These are phyloP conservation scores for Theristus sp. DNA, from an alignment of 2,888 invertebrate species.

Conservation along the genomic window DNA sequence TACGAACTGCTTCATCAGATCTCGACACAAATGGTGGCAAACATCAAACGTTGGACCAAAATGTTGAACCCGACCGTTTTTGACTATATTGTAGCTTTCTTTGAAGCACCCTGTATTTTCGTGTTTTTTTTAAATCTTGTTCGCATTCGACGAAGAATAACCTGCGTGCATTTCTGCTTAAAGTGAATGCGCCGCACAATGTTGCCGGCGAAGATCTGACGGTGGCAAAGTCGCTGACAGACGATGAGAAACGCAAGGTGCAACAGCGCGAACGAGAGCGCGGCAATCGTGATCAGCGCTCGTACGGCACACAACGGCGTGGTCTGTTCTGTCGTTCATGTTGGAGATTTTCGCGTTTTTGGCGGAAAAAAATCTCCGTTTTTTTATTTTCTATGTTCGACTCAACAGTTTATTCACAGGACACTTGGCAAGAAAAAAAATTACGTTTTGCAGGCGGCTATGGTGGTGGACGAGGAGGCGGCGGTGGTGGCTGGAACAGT, in stretches of 20 bases:
- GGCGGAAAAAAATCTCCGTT: neutral
- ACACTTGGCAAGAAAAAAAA: too few relatives aligned
- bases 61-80: too few relatives aligned
- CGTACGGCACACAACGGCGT: neutral
- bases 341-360: too few relatives aligned
- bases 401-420: too few relatives aligned
- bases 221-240: neutral
- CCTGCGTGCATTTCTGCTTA: neutral
- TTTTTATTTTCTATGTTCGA: too few relatives aligned
- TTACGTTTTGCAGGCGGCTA: neutral
- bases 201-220: neutral
- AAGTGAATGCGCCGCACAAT: neutral
- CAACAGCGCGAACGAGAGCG: neutral
- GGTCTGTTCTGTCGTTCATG: neutral
- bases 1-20: too few relatives aligned
- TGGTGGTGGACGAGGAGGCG: neutral
- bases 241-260: neutral
- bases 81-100: neutral
- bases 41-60: too few relatives aligned
- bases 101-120: too few relatives aligned
- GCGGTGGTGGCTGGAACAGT: neutral
- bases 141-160: too few relatives aligned
- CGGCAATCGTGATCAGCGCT: neutral
- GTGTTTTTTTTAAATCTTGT: too few relatives aligned
- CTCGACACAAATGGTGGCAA: too few relatives aligned